Conservation (phyloP, 2,888 invertebrate species). For the Calliopum simillimum region DNA sequence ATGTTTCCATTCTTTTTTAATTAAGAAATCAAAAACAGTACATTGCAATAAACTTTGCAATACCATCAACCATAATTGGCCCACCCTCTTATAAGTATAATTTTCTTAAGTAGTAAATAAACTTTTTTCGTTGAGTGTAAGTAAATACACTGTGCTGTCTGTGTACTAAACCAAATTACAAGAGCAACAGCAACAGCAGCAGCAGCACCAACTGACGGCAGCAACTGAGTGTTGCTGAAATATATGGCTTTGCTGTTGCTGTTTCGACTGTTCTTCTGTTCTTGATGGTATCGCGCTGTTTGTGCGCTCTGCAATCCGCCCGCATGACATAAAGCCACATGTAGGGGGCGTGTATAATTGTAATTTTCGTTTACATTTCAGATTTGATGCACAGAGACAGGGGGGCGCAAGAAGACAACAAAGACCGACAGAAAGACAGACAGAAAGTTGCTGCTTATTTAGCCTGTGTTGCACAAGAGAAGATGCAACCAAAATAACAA, state of each 20-base stretch:
- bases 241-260: neutral
- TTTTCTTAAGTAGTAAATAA: too few relatives aligned
- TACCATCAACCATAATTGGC: too few relatives aligned
- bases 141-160: too few relatives aligned
- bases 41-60: too few relatives aligned
- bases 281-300: neutral
- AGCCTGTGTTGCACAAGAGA: neutral
- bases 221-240: neutral
- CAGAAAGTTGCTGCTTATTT: neutral
- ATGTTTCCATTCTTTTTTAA: too few relatives aligned
- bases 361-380: conserved; percentile 13
- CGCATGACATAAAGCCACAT: neutral
- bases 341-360: conserved; percentile 1
- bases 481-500: conserved; percentile 10
- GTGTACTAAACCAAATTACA: too few relatives aligned
- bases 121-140: too few relatives aligned
- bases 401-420: neutral
- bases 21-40: too few relatives aligned
- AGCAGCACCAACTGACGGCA: neutral
- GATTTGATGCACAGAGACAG: neutral
- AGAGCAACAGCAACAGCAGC: conserved; percentile 14
- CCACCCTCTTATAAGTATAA: too few relatives aligned
- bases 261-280: neutral
- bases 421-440: neutral
- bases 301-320: too few relatives aligned